Evolutionary conservation across 2,888 invertebrate species (phyloP).

Genomic region (Hypena proboscidalis): DNA sequence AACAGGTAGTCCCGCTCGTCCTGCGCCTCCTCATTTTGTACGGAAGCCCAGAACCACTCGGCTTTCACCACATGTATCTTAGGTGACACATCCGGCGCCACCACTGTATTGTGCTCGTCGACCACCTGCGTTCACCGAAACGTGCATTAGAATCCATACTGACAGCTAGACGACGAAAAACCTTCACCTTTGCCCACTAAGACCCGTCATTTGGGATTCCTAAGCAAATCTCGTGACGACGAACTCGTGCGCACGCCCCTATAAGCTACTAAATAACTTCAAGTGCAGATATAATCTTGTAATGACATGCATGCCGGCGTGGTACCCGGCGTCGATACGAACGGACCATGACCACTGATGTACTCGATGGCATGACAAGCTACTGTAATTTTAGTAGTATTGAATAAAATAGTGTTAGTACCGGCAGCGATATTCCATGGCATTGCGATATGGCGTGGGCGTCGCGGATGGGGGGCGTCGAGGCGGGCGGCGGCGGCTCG

Average conservation of each 20-base stretch:
- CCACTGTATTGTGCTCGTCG: slow-evolving; percentile 90
- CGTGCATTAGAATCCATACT: slow-evolving; percentile 20
- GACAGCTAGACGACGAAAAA: slow-evolving; percentile 18
- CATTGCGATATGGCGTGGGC: slow-evolving; percentile 81
- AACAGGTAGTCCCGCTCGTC: slow-evolving; percentile 96
- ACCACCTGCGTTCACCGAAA: slow-evolving; percentile 87
- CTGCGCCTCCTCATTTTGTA: slow-evolving; percentile 97
- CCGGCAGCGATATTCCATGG: slow-evolving; percentile 85
- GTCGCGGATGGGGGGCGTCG: slow-evolving; percentile 76
- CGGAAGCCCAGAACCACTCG: slow-evolving; percentile 99
- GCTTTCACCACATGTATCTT: slow-evolving; percentile 93
- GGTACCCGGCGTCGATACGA: slow-evolving; percentile 41
- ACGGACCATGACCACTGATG: slow-evolving; percentile 48
- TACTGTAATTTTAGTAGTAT: slow-evolving; percentile 75
- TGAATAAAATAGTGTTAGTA: slow-evolving; percentile 85
- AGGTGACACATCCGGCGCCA: slow-evolving; percentile 89
- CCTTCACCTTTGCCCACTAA: slow-evolving; percentile 33
- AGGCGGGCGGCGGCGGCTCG: slow-evolving; percentile 70
- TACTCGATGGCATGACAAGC: slow-evolving; percentile 63
- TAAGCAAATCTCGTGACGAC: slow-evolving; percentile 33
- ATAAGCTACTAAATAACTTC: slow-evolving; percentile 53
- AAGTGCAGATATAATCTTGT: slow-evolving; percentile 41
- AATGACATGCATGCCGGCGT: slow-evolving; percentile 63
- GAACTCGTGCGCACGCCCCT: slow-evolving; percentile 52
- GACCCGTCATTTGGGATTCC: slow-evolving; percentile 31